Evolutionary conservation across 1,140 invertebrate genomes (phyloP), one percentile per base, ranked within the genome.

Genomic region (Drosophila micromelanica): DNA sequence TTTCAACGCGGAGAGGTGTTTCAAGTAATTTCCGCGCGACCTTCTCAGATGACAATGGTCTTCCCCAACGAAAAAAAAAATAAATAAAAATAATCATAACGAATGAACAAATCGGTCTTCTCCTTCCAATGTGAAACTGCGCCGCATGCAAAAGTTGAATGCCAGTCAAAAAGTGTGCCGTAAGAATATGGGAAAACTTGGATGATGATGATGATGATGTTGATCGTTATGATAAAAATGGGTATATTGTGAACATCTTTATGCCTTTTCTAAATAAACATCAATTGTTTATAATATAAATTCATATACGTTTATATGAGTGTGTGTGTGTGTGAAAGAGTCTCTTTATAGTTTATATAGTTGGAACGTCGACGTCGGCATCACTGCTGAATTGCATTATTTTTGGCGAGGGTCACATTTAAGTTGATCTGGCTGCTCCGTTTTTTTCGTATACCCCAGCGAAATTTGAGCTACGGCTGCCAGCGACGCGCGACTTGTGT

Each of bases 241-340:
- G 64, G 68, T 9, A 11, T 56, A 4, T 27, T 56, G 38, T 27
- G 38, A 40, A 38, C 13, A 56, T 42, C 27, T 57, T 43, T 54
- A 72, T 55, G 78, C 43, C 75, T 82, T 87, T 87, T 87, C 78
- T 73, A 89, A 89, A 87, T 79, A 87, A 87, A 89, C 73, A 87
- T 79, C 67, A 89, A 87, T 87, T 87, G 82, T 82, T 82, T 87
- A 87, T 73, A 86, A 85, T 86, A 72, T 78, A 61, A 30, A 59
- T 56, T 38, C 13, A 17, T 15, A 20, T 61, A 27, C 42, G 46
- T 43, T 11, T 42, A 17, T 40, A 11, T 40, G 51, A 38, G 15
- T 43, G 27, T 67, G 38, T 71, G 15, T 43, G 27, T 67, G 38
- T 71, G 27, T 13, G 46, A 38, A 30, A n/a, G 32, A 15, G n/a